Percentiles rank a stretch among this genome's conserved stretches.
These are phyloP conservation scores for Ophion ellenae DNA, from an alignment of 2,888 invertebrate species.

Conservation along the genomic window DNA sequence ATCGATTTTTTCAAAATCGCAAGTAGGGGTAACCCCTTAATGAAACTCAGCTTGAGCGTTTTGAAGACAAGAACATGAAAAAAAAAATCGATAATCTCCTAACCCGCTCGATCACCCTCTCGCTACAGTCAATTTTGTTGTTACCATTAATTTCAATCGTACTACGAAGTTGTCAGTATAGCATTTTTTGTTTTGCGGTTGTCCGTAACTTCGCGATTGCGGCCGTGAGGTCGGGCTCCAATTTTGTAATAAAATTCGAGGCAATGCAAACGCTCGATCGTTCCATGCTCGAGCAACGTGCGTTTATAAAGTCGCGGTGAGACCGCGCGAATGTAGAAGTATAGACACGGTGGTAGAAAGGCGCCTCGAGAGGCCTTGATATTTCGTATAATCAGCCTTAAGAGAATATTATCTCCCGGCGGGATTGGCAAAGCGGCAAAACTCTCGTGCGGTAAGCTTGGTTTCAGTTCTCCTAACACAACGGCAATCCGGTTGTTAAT, in stretches of 20 bases:
- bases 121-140: background rate
- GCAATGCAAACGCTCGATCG: conserved; percentile 31
- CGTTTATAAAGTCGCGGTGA: conserved; percentile 46
- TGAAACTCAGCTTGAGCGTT: too few relatives aligned
- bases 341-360: conserved; percentile 75
- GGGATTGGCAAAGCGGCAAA: conserved; percentile 63
- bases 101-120: background rate
- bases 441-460: conserved; percentile 52
- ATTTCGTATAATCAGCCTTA: conserved; percentile 79
- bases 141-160: background rate
- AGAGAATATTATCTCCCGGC: conserved; percentile 76
- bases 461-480: conserved; percentile 54
- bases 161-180: background rate
- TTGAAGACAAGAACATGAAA: too few relatives aligned
- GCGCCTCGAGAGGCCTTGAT: conserved; percentile 78
- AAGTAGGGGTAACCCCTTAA: too few relatives aligned
- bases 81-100: background rate
- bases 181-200: background rate
- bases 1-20: too few relatives aligned
- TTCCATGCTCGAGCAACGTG: conserved; percentile 47
- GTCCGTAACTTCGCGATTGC: background rate
- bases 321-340: conserved; percentile 63
- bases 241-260: conserved; percentile 47
- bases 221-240: background rate
- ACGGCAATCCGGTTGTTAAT: conserved; percentile 44